Base-by-base conservation (phyloP, 2,888 invertebrate species). In the Merodon equestris region DNA sequence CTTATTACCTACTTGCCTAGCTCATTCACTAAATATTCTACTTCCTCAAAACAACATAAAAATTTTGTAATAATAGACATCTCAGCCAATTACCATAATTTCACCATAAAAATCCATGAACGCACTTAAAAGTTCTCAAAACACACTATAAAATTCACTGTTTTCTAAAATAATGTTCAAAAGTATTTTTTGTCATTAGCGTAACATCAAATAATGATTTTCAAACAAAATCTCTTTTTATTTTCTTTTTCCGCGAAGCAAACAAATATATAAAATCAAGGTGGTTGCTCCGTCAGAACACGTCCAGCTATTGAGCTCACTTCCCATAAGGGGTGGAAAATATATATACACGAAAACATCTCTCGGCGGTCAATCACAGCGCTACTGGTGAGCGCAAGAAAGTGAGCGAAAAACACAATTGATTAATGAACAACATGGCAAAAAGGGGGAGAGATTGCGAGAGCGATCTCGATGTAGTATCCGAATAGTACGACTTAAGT, bases 271-370 rank as follows among this genome's bases (percentile, higher is more conserved):
- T 66, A 34, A 17, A 40, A 53, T 81, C 76, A 71, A 81, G 76
- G 75, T 81, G 71, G 81, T 71, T 64, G 75, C 74, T 75, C 56
- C 64, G 60, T 64, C 64, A 66, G 71, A 76, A 74, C 79, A 79
- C 68, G 74, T 68, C 48, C 84, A 84, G 84, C 86, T 84, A 86
- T 85, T 87, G 86, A 87, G 84, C 83, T 82, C 82, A 84, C 84
- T 86, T 85, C 83, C 83, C 83, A 67, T 68, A 50, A 86, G 84
- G 85, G 86, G 84, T 85, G 85, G 85, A 84, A 82, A 86, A 85
- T 86, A 81, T 88, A 88, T 87, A 86, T 86, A 84, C 85, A 84
- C n/a, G 86, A 86, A 85, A 75, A 40, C 60, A 56, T 77, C 60
- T 61, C 60, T 57, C 45, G 19, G 10, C 57, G 63, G 48, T 42